A percentile compares a stretch with the other conserved stretches of the same genome.
These are phyloP conservation scores for Limnephilus lunatus DNA, from an alignment of 2,888 invertebrate genomes.

Conservation along the genomic window DNA sequence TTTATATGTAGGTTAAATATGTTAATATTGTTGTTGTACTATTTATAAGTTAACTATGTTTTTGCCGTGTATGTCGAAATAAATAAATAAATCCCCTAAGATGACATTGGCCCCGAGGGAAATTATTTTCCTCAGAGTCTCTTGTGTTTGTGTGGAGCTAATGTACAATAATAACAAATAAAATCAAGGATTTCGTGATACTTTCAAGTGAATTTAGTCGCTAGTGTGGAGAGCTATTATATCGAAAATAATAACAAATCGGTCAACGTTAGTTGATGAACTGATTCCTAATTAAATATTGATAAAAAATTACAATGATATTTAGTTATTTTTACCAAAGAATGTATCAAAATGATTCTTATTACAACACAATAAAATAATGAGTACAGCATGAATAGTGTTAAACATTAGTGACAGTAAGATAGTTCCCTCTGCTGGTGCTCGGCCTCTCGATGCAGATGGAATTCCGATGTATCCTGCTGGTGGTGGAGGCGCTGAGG, in stretches of 20 bases:
- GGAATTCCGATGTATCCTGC: slow-evolving; percentile 63
- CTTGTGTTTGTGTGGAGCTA: too few species aligned
- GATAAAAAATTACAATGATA: neutral
- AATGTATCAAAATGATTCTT: neutral
- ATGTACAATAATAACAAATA: neutral
- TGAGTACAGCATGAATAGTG: neutral
- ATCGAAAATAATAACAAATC: neutral
- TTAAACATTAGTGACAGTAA: slow-evolving; percentile 66
- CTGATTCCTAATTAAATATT: neutral
- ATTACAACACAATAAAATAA: neutral
- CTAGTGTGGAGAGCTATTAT: neutral
- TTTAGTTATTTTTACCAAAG: neutral
- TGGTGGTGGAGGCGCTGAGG: slow-evolving; percentile 54
- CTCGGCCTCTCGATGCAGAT: slow-evolving; percentile 64
- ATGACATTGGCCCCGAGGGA: too few species aligned
- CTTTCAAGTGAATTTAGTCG: neutral
- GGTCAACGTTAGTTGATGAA: neutral
- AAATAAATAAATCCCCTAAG: too few species aligned
- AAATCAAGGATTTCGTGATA: neutral
- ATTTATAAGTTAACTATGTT: too few species aligned
- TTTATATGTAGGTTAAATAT: too few species aligned
- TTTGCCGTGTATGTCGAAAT: too few species aligned
- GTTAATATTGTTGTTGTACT: too few species aligned
- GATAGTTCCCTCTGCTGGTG: slow-evolving; percentile 61
- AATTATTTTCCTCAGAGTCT: too few species aligned